Evolutionary conservation across 2,888 invertebrate genomes (phyloP), one percentile per base, ranked within the genome.

Genomic region (Lasius platythorax): DNA sequence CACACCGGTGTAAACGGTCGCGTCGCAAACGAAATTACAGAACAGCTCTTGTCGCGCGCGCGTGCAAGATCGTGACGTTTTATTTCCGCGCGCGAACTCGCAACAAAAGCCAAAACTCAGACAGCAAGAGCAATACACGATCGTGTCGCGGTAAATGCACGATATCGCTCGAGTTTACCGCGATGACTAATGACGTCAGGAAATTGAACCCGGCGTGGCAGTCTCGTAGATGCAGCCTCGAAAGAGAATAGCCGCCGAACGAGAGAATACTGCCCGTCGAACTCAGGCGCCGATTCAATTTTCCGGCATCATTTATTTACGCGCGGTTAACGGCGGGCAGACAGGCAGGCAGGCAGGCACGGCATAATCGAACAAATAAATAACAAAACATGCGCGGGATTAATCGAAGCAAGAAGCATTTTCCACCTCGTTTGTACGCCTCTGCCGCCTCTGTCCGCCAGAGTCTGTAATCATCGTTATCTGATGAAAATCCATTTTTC

Each of bases 171-270:
- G 30, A 30, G 8, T 68, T 72, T 12, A 46, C 72, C 72, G 37
- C 79, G 46, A 72, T 81, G 79, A 81, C 79, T 81, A 81, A 81
- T 81, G 72, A 81, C 61, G 46, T 81, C 63, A 81, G 79, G 73
- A 81, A 81, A 81, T 81, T 81, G 79, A 81, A 81, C 56, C 68
- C 56, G 53, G 23, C 5, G 28, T 11, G 33, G 75, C 66, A n/a
- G 66, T 50, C 66, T 53, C 78, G 40, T n/a, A n/a, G n/a, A 67
- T 58, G 43, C 58, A 23, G 68, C 9, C 56, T 68, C 73, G 72
- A 46, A 81, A 63, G 72, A 72, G 73, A 61, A 78, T 11, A 37
- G n/a, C 15, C 56, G 9, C 18, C 66, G 11, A 33, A 11, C 30
- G 40, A 18, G 78, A 70, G 70, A 72, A 33, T 46, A 72, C 33